Percentiles rank a stretch among this genome's conserved stretches.
Conservation (phyloP, 1,140 invertebrate species). For the Drosophila busckii region DNA sequence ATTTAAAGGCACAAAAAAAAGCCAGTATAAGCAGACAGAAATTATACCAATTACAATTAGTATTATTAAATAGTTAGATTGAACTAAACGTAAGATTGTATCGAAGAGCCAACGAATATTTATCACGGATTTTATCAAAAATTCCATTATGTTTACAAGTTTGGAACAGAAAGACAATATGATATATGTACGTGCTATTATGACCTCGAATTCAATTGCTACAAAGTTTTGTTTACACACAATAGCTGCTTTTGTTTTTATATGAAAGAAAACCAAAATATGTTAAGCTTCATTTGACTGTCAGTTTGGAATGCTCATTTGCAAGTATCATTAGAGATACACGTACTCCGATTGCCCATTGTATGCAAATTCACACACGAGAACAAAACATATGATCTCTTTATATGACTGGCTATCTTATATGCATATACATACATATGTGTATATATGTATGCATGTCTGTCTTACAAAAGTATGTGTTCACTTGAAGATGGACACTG, state of each 20-base stretch:
- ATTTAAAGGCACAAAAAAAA: conserved; percentile 51
- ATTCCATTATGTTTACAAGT: too few species aligned
- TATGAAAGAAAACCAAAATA: conserved; percentile 6
- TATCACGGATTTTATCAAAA: too few species aligned
- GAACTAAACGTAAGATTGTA: too few species aligned
- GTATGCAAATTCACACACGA: conserved; percentile 1
- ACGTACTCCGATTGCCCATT: neutral
- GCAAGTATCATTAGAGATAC: conserved; percentile 23
- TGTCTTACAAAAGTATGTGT: neutral
- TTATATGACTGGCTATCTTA: neutral
- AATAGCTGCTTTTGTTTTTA: conserved; percentile 23
- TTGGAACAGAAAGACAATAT: neutral
- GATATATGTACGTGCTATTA: neutral
- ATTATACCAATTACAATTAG: neutral
- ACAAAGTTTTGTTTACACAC: neutral
- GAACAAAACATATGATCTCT: neutral
- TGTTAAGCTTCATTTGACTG: conserved; percentile 1
- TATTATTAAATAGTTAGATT: neutral
- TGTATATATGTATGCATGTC: neutral
- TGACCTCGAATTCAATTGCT: conserved; percentile 1
- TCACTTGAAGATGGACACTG: too few species aligned
- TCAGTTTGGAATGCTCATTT: conserved; percentile 21
- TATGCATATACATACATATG: neutral
- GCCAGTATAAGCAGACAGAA: conserved; percentile 28
- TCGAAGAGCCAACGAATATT: too few species aligned